Percentiles rank a stretch among this genome's conserved stretches.
These are phyloP conservation scores for Cyclargus thomasi DNA, from an alignment of 1,140 invertebrate species.

Conservation along the genomic window DNA sequence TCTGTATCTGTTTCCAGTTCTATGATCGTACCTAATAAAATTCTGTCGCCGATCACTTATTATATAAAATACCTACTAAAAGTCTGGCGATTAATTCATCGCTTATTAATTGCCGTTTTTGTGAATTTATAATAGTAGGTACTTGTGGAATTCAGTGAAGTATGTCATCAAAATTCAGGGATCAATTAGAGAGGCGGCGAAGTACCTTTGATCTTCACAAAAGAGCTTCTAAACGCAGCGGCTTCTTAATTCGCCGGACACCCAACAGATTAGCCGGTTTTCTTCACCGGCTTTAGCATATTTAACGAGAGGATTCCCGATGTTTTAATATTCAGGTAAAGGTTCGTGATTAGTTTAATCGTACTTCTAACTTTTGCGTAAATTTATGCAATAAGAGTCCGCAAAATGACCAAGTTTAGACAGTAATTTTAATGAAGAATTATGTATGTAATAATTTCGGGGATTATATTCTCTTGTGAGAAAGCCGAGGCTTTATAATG, in stretches of 20 bases:
- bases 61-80: too few relatives aligned
- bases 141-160: slow-evolving; percentile 33
- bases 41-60: too few relatives aligned
- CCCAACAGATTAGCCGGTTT: slow-evolving; percentile 64
- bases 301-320: slow-evolving; percentile 55
- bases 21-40: too few relatives aligned
- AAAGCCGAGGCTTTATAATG: too few relatives aligned
- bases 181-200: slow-evolving; percentile 50
- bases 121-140: slow-evolving; percentile 24
- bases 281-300: slow-evolving; percentile 58
- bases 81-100: too few relatives aligned
- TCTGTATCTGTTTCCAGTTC: too few relatives aligned
- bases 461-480: slow-evolving; percentile 13
- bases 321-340: slow-evolving; percentile 43
- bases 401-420: slow-evolving; percentile 12
- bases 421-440: slow-evolving; percentile 4
- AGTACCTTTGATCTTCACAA: slow-evolving; percentile 56
- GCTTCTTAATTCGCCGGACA: slow-evolving; percentile 57
- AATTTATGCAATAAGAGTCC: slow-evolving; percentile 18
- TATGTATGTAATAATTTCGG: background rate
- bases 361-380: slow-evolving; percentile 21
- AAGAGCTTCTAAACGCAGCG: slow-evolving; percentile 42
- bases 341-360: slow-evolving; percentile 34
- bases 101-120: background rate
- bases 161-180: slow-evolving; percentile 55